Conservation (phyloP, 2,888 invertebrate genomes). For the Rhogogaster chlorosoma region DNA sequence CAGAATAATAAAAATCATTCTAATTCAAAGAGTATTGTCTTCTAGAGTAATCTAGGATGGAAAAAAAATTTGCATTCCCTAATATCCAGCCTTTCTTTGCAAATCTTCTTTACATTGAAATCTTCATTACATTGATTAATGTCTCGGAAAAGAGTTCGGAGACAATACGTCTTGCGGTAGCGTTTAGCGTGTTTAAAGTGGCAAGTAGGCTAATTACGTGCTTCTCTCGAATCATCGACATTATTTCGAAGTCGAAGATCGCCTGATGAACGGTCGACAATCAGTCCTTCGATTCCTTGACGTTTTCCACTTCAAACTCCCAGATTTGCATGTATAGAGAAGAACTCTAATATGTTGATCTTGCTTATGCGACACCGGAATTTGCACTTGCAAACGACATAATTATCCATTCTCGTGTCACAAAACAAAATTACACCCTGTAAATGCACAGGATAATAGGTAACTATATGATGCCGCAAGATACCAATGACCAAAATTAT, state of each 20-base stretch:
- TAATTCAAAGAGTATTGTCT: no score
- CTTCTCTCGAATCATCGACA: neutral
- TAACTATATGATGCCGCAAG: no score
- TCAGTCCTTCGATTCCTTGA: conserved; percentile 70
- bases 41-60: no score
- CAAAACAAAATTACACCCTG: neutral
- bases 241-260: neutral
- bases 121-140: no score
- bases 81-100: no score
- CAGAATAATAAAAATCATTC: no score
- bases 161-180: neutral
- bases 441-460: no score
- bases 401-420: neutral
- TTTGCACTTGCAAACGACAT: no score
- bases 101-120: no score
- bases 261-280: conserved; percentile 66
- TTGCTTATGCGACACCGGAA: no score
- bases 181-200: neutral
- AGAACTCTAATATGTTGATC: conserved; percentile 61
- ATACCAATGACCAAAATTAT: no score
- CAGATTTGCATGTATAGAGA: conserved; percentile 80
- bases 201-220: neutral
- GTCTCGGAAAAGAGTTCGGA: neutral
- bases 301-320: conserved; percentile 76
- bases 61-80: no score